Conservation (phyloP, 2,113 vertebrate genomes). For the Zingel zingel region DNA sequence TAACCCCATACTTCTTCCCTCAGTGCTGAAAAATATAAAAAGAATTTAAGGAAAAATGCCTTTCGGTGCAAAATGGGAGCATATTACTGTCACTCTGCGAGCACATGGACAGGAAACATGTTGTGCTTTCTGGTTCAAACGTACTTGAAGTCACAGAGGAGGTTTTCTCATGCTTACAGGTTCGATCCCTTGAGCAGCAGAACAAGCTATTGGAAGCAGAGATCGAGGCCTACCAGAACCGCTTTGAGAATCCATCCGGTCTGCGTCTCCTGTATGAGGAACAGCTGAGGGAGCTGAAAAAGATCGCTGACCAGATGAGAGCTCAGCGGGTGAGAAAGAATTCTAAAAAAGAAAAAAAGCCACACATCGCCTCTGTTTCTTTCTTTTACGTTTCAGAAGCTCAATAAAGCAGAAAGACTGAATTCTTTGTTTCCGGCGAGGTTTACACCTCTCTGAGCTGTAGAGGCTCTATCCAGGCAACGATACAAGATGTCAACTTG, state of each 20-base stretch:
- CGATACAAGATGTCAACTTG: slow-evolving; percentile 74
- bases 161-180: slow-evolving; percentile 68
- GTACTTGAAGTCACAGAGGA: neutral
- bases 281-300: slow-evolving; percentile 79
- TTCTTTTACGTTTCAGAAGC: slow-evolving; percentile 23
- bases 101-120: neutral
- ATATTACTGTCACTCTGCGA: neutral
- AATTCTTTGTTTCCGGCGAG: slow-evolving; percentile 49
- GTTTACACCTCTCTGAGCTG: slow-evolving; percentile 63
- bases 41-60: slow-evolving; percentile 5
- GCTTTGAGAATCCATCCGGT: slow-evolving; percentile 72
- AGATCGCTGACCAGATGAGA: slow-evolving; percentile 81
- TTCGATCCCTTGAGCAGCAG: slow-evolving; percentile 81
- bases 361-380: neutral
- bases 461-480: slow-evolving; percentile 48
- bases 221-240: slow-evolving; percentile 76
- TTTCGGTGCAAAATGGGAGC: neutral
- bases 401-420: slow-evolving; percentile 23
- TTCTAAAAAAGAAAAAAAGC: neutral
- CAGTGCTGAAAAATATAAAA: neutral
- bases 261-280: slow-evolving; percentile 81
- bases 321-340: slow-evolving; percentile 72
- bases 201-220: slow-evolving; percentile 76
- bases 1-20: neutral
- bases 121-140: neutral